Conservation (phyloP, 2,797 vertebrate species). For the Neopelma chrysocephalum region DNA sequence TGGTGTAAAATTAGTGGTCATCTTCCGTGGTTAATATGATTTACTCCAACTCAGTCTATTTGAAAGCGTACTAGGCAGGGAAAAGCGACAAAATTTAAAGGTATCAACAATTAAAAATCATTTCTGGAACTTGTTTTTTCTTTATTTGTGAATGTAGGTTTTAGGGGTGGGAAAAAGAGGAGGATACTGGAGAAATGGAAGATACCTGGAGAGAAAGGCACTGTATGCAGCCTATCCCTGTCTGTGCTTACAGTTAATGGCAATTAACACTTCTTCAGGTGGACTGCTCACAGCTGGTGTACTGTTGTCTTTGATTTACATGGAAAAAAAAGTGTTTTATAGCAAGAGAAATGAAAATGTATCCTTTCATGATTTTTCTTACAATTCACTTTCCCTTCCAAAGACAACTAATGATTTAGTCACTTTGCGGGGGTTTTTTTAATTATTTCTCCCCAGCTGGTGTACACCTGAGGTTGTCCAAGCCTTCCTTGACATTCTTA, state of each 20-base stretch:
- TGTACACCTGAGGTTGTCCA: neutral
- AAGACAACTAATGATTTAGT: neutral
- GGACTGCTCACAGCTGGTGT: neutral
- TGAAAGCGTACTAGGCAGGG: neutral
- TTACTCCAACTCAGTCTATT: neutral
- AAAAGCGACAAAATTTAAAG: neutral
- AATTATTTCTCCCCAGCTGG: neutral
- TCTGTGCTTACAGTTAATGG: neutral
- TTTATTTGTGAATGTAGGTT: neutral
- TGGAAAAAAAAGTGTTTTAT: neutral
- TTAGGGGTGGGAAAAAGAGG: fast-evolving
- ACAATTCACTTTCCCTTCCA: neutral
- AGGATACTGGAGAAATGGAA: neutral
- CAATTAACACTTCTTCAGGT: neutral
- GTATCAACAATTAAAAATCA: neutral
- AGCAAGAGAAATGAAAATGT: neutral
- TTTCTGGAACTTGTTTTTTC: neutral
- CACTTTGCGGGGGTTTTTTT: neutral
- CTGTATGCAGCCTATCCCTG: neutral
- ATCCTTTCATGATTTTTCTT: neutral
- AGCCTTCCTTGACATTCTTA: neutral
- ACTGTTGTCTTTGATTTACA: neutral
- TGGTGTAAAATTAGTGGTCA: neutral
- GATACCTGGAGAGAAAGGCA: neutral
- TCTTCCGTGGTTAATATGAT: neutral